Evolutionary conservation across 2,888 invertebrate genomes (phyloP).

Genomic region (Onchidella celtica): DNA sequence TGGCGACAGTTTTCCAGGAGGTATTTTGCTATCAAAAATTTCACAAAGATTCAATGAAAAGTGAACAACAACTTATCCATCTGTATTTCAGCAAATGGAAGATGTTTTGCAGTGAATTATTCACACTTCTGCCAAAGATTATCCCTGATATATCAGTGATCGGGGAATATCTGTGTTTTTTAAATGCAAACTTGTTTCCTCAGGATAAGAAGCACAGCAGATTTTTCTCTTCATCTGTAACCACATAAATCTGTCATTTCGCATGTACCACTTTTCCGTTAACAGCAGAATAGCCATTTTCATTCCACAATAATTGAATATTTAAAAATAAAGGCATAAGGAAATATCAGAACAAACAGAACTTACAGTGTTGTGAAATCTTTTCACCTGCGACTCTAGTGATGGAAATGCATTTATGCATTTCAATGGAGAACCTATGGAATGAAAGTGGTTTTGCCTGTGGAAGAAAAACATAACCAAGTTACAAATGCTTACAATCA

Average conservation of each 20-base stretch:
- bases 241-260: too few species aligned
- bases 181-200: neutral
- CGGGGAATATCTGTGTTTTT: too few species aligned
- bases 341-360: neutral
- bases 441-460: conserved; percentile 80
- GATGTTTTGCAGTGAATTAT: too few species aligned
- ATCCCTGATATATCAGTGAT: too few species aligned
- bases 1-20: neutral
- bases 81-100: too few species aligned
- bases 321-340: too few species aligned
- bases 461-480: conserved; percentile 19
- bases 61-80: too few species aligned
- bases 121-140: too few species aligned
- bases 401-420: conserved; percentile 78
- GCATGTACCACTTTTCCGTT: too few species aligned
- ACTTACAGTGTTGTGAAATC: conserved; percentile 77
- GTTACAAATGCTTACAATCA: too few species aligned
- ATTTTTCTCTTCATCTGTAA: neutral
- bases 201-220: neutral
- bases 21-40: neutral
- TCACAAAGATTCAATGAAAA: neutral
- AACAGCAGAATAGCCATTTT: too few species aligned
- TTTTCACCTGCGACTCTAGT: conserved; percentile 73
- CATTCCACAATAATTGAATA: too few species aligned
- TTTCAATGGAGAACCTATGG: conserved; percentile 80